Percentiles rank a stretch among this genome's conserved stretches.
Conservation (phyloP, 2,797 vertebrate genomes). For the Trichosurus vulpecula region DNA sequence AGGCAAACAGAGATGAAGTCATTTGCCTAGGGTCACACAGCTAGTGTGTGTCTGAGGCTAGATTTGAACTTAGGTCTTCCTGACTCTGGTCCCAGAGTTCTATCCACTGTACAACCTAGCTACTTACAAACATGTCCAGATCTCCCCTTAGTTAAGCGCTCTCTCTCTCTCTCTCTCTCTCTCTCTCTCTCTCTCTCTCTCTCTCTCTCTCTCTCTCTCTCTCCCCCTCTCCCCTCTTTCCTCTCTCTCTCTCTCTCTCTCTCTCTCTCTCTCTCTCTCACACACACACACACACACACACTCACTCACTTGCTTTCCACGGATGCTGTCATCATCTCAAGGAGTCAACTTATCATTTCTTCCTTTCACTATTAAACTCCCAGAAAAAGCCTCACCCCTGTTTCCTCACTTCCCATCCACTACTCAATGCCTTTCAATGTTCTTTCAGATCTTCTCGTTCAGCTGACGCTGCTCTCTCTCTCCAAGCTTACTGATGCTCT, state of each 20-base stretch:
- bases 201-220: too few species aligned
- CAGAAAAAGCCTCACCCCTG: neutral
- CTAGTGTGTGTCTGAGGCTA: neutral
- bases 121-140: neutral
- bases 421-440: neutral
- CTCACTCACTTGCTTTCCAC: neutral
- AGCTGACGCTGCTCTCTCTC: neutral
- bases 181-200: too few species aligned
- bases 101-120: neutral
- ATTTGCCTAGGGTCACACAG: neutral
- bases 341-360: neutral
- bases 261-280: too few species aligned
- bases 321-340: neutral
- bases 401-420: neutral
- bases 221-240: too few species aligned
- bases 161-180: too few species aligned
- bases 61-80: neutral
- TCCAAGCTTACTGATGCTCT: neutral
- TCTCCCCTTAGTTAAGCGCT: neutral
- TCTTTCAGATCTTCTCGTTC: neutral
- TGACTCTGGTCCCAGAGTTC: neutral
- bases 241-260: too few species aligned
- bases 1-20: neutral
- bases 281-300: neutral
- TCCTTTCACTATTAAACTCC: neutral